phyloP scores from a whole-genome alignment of 1,140 invertebrate genomes.

The Daktulosphaira vitifoliae region DNA sequence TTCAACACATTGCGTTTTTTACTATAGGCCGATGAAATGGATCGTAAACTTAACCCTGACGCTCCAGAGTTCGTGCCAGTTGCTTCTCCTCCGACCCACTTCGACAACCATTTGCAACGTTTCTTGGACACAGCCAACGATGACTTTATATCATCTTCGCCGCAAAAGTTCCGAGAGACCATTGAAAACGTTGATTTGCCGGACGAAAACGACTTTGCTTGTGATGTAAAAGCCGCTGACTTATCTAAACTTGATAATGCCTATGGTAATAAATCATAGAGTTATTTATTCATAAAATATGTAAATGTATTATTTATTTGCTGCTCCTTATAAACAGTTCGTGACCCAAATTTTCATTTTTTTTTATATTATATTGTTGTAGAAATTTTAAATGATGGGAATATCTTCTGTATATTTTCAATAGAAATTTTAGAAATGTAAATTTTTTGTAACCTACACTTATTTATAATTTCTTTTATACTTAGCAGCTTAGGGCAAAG shows the following conservation, averaged over 20 bases:
- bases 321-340: no score
- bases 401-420: no score
- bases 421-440: no score
- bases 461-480: no score
- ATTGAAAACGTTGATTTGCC: constrained; percentile 37
- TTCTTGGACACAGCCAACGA: constrained; percentile 4
- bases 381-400: no score
- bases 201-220: constrained; percentile 36
- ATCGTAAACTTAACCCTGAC: constrained; percentile 61
- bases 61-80: constrained; percentile 61
- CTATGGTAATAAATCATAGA: constrained; percentile 17
- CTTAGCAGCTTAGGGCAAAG: no score
- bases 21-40: constrained; percentile 45
- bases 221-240: constrained; percentile 35
- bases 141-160: constrained; percentile 35
- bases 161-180: constrained; percentile 30
- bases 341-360: no score
- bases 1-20: no score
- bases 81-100: constrained; percentile 42
- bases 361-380: no score
- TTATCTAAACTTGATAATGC: constrained; percentile 21
- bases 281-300: no score
- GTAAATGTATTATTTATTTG: no score
- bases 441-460: no score
- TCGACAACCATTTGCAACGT: background rate